phyloP scores from a whole-genome alignment of 2,797 vertebrate genomes.

The Brachyrhaphis roseni region DNA sequence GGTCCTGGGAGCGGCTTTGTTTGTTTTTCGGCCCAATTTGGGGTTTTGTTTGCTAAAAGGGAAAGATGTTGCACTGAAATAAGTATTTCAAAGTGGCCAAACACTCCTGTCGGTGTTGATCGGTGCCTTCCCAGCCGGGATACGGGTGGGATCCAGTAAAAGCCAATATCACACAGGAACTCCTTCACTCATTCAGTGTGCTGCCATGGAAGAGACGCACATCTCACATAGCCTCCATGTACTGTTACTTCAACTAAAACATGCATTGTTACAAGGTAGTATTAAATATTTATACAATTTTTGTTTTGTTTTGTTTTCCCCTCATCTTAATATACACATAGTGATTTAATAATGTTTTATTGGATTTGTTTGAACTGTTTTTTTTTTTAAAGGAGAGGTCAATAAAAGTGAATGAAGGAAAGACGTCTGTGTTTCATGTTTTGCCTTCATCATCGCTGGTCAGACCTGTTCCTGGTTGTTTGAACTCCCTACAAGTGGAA shows the following conservation, averaged over 20 bases:
- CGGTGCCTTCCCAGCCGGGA: slow-evolving; percentile 72
- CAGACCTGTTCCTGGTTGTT: slow-evolving; percentile 40
- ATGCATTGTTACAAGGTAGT: slow-evolving; percentile 39
- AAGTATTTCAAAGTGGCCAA: slow-evolving; percentile 44
- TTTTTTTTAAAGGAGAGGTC: slow-evolving; percentile 65
- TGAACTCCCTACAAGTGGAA: not conserved
- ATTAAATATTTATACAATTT: slow-evolving; percentile 32
- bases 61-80: slow-evolving; percentile 55
- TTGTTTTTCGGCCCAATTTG: slow-evolving; percentile 20
- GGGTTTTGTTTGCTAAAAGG: slow-evolving; percentile 37
- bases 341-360: slow-evolving; percentile 76
- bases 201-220: slow-evolving; percentile 50
- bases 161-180: slow-evolving; percentile 44
- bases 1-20: slow-evolving; percentile 19
- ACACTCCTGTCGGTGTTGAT: slow-evolving; percentile 56
- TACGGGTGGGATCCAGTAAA: slow-evolving; percentile 39
- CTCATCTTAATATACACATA: slow-evolving; percentile 58
- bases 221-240: slow-evolving; percentile 49
- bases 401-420: slow-evolving; percentile 76
- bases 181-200: slow-evolving; percentile 42
- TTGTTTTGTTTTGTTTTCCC: slow-evolving; percentile 6
- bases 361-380: slow-evolving; percentile 70
- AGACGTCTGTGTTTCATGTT: slow-evolving; percentile 29
- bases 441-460: slow-evolving; percentile 13
- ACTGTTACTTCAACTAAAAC: slow-evolving; percentile 47